Conservation (phyloP, 2,888 invertebrate genomes). For the Agrochola litura region DNA sequence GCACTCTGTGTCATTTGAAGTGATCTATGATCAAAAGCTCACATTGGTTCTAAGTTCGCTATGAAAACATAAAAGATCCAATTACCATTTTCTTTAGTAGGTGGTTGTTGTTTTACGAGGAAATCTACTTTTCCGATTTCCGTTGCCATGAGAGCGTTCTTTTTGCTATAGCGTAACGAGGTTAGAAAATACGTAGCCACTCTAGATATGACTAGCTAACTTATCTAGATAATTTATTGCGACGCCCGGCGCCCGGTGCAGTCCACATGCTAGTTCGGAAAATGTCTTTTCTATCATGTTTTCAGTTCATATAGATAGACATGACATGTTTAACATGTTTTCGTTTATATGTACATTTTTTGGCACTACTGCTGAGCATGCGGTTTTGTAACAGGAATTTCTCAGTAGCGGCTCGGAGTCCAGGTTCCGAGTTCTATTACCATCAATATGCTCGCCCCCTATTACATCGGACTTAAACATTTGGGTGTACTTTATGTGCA, state of each 20-base stretch:
- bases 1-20: background rate
- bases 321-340: no score
- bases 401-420: no score
- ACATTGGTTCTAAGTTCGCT: background rate
- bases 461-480: no score
- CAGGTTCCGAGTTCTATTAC: no score
- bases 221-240: constrained; percentile 23
- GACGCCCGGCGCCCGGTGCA: background rate
- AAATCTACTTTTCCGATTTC: constrained; percentile 4
- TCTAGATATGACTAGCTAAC: background rate
- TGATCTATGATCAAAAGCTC: no score
- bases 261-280: background rate
- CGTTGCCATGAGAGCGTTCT: constrained; percentile 3
- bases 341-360: no score
- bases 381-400: no score
- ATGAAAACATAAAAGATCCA: background rate
- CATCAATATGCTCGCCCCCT: no score
- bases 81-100: background rate
- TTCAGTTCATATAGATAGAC: background rate
- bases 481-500: no score
- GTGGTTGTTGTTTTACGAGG: background rate
- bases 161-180: constrained; percentile 13
- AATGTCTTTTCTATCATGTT: background rate
- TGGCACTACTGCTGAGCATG: no score
- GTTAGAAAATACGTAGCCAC: constrained; percentile 20